Percentiles rank a stretch among this genome's conserved stretches.
Evolutionary conservation across 2,888 invertebrate species (phyloP).

Genomic region (Bibio marci): DNA sequence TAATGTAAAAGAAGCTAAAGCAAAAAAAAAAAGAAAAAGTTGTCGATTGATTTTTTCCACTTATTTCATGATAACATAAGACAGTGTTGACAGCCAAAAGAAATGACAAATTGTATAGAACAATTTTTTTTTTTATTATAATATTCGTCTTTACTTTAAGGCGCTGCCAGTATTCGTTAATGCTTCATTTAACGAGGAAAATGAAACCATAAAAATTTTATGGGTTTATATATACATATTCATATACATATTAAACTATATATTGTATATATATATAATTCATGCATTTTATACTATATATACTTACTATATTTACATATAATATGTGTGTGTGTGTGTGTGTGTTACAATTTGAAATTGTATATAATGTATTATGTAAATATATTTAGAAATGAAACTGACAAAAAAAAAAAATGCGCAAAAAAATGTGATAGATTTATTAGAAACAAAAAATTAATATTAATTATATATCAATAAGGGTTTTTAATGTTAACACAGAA

Average conservation of each 20-base stretch:
- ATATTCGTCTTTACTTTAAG: background rate
- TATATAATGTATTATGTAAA: too few relatives aligned
- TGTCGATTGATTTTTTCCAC: slow-evolving; percentile 3
- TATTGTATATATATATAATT: too few relatives aligned
- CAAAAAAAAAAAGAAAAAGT: background rate
- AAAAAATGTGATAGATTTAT: too few relatives aligned
- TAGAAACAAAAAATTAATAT: too few relatives aligned
- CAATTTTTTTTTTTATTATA: background rate
- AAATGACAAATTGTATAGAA: slow-evolving; percentile 1
- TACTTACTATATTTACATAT: background rate
- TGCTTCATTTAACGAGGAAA: slow-evolving; percentile 2
- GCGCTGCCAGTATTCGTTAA: slow-evolving; percentile 1
- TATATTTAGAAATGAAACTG: too few relatives aligned
- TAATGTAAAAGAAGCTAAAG: background rate
- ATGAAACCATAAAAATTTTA: slow-evolving; percentile 2
- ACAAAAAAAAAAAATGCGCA: too few relatives aligned
- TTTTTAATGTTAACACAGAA: too few relatives aligned
- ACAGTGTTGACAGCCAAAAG: slow-evolving; percentile 2
- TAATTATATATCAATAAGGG: too few relatives aligned
- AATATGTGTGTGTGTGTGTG: background rate
- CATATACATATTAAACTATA: background rate
- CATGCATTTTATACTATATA: background rate
- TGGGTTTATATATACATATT: background rate
- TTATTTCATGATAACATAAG: slow-evolving; percentile 1
- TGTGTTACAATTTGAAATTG: too few relatives aligned